A percentile compares a stretch with the other conserved stretches of the same genome.
Evolutionary conservation across 2,113 vertebrate genomes (phyloP).

Genomic region (Pygoscelis adeliae): DNA sequence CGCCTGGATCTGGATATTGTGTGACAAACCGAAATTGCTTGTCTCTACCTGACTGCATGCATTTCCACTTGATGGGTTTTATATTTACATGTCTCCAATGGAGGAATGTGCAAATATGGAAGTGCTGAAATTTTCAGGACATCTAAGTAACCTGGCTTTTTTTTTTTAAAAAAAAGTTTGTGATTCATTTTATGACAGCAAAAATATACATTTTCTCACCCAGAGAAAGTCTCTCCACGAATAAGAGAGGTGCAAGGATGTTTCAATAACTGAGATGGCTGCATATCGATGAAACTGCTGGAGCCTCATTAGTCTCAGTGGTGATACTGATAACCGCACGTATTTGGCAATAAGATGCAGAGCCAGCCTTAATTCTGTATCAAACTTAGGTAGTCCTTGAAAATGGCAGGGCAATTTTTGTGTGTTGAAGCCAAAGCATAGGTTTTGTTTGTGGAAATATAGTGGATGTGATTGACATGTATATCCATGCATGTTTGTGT

Average conservation of each 20-base stretch:
- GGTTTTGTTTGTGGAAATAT: background rate
- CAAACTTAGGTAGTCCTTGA: background rate
- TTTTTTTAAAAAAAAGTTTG: background rate
- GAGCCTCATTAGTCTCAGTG: background rate
- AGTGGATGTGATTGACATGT: background rate
- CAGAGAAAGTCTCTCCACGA: background rate
- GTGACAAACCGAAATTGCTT: conserved; percentile 24
- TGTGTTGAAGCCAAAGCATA: background rate
- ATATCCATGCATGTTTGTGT: background rate
- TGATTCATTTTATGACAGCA: background rate
- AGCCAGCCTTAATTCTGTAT: background rate
- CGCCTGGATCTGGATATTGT: background rate
- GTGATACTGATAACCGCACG: fast-evolving
- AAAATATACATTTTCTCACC: background rate
- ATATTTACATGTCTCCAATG: background rate
- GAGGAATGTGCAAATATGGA: background rate
- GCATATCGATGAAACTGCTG: background rate
- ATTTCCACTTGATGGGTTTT: conserved; percentile 18
- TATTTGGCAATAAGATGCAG: background rate
- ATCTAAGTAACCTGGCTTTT: background rate
- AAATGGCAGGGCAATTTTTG: background rate
- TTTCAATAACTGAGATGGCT: background rate
- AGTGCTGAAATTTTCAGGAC: background rate
- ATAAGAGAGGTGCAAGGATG: background rate
- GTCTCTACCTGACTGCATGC: background rate